A percentile compares a stretch with the other conserved stretches of the same genome.
These are phyloP conservation scores for Ligdia adustata DNA, from an alignment of 2,888 invertebrate species.

Conservation along the genomic window DNA sequence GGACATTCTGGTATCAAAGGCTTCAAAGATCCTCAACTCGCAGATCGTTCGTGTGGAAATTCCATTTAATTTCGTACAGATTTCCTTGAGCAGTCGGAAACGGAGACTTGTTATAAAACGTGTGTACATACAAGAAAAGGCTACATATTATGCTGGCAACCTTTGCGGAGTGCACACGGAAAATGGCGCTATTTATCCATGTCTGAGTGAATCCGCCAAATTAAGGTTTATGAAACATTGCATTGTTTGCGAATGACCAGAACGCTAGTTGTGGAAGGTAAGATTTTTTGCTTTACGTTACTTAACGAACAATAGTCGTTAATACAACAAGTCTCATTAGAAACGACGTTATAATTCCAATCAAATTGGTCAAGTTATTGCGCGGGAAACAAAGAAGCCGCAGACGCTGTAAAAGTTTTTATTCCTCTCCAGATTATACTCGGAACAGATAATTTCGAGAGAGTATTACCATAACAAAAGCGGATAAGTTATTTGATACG, in stretches of 20 bases:
- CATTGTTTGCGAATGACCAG: constrained; percentile 18
- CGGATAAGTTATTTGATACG: constrained; percentile 75
- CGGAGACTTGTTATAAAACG: constrained; percentile 33
- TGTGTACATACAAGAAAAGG: constrained; percentile 31
- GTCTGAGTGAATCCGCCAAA: constrained; percentile 33
- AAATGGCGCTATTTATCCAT: constrained; percentile 33
- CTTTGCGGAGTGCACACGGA: constrained; percentile 27
- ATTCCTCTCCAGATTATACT: constrained; percentile 63
- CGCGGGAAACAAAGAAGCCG: constrained; percentile 34
- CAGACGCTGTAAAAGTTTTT: constrained; percentile 48
- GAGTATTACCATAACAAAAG: constrained; percentile 78
- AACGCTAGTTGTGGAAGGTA: constrained; percentile 23
- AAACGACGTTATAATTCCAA: constrained; percentile 26
- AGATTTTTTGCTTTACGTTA: constrained; percentile 22
- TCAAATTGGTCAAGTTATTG: constrained; percentile 31
- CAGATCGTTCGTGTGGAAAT: constrained; percentile 64
- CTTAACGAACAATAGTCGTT: constrained; percentile 10
- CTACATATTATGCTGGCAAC: constrained; percentile 35
- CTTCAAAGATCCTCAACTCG: constrained; percentile 60
- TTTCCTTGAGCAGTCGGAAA: constrained; percentile 44
- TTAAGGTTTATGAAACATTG: constrained; percentile 37
- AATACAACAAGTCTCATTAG: constrained; percentile 27
- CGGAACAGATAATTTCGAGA: constrained; percentile 66
- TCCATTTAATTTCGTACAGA: constrained; percentile 67
- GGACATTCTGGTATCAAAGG: constrained; percentile 53